Evolutionary conservation across 2,888 invertebrate genomes (phyloP).

Genomic region (Rhaphigaster nebulosa): DNA sequence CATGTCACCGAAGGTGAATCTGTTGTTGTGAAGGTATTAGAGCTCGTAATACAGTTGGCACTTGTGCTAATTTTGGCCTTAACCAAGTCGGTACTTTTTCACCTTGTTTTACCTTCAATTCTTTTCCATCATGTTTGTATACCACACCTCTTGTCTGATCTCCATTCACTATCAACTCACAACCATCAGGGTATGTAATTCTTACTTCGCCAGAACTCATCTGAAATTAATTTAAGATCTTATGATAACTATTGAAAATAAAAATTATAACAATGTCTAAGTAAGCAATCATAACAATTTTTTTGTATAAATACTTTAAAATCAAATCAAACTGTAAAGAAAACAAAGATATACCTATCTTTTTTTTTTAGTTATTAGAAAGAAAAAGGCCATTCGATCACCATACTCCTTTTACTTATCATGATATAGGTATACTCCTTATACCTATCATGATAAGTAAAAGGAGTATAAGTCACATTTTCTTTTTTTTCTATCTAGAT

Average conservation of each 20-base stretch:
- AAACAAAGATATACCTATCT: background rate
- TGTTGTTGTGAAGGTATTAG: conserved; percentile 58
- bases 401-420: no score
- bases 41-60: conserved; percentile 60
- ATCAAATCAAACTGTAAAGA: background rate
- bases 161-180: conserved; percentile 62
- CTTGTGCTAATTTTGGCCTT: conserved; percentile 61
- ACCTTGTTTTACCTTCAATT: conserved; percentile 56
- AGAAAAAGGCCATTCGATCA: no score
- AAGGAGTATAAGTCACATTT: no score
- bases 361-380: no score
- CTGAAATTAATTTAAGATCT: conserved; percentile 52
- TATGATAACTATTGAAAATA: background rate
- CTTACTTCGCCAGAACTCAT: conserved; percentile 61
- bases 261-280: background rate
- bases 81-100: conserved; percentile 59
- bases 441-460: no score
- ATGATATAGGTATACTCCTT: no score
- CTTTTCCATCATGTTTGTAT: conserved; percentile 58
- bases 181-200: conserved; percentile 62
- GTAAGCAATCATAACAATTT: background rate
- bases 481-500: no score
- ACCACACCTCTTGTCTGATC: conserved; percentile 61
- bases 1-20: conserved; percentile 53
- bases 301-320: background rate